phyloP scores from a whole-genome alignment of 2,797 vertebrate genomes.

The Erpetoichthys calabaricus region DNA sequence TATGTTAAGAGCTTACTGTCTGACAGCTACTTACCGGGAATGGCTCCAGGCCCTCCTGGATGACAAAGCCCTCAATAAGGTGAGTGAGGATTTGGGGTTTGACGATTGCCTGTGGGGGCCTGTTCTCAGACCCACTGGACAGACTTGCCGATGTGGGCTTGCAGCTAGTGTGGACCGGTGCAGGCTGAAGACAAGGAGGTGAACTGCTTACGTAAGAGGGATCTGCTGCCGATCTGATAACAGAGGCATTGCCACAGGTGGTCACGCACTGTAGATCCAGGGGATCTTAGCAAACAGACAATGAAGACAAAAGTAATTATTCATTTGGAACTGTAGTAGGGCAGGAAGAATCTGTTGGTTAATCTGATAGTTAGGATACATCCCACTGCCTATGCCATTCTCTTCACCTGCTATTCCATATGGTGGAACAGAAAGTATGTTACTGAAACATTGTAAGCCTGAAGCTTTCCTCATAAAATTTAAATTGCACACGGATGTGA shows the following conservation, averaged over 20 bases:
- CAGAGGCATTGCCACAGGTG: constrained; percentile 15
- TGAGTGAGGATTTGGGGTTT: constrained; percentile 83
- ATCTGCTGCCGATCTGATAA: constrained; percentile 42
- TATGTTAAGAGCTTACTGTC: too few relatives aligned
- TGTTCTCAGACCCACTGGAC: constrained; percentile 48
- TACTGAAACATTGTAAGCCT: neutral
- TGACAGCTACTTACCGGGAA: constrained; percentile 67
- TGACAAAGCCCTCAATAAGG: constrained; percentile 92
- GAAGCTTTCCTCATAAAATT: too few relatives aligned
- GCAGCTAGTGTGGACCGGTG: constrained; percentile 54
- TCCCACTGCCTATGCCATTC: too few relatives aligned
- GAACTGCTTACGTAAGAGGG: constrained; percentile 45
- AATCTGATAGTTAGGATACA: too few relatives aligned
- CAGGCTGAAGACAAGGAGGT: constrained; percentile 39
- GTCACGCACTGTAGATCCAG: constrained; percentile 16
- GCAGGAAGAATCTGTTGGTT: too few relatives aligned
- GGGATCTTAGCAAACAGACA: constrained; percentile 8
- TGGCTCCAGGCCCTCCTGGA: constrained; percentile 87
- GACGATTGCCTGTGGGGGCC: constrained; percentile 62
- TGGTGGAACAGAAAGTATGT: constrained; percentile 3
- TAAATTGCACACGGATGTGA: too few relatives aligned
- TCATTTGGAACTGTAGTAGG: too few relatives aligned
- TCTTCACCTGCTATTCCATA: neutral
- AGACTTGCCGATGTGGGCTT: constrained; percentile 48
- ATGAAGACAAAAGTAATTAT: too few relatives aligned